Evolutionary conservation across 1,140 invertebrate species (phyloP).

Genomic region (Antheraea pernyi): DNA sequence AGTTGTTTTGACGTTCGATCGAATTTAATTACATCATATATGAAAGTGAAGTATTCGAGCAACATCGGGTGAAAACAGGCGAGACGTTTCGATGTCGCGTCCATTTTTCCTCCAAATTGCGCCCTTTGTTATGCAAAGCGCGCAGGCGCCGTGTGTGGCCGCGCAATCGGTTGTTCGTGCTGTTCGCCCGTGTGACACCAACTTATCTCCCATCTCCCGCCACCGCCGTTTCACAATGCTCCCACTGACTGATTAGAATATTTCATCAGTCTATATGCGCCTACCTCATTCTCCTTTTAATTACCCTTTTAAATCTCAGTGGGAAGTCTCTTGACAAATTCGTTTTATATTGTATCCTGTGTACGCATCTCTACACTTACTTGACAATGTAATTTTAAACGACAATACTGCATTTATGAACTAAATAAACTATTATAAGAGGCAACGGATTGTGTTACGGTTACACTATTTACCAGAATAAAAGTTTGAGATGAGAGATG

Average conservation of each 20-base stretch:
- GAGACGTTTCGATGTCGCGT: slow-evolving; percentile 60
- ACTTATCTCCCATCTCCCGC: slow-evolving; percentile 58
- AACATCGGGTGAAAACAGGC: slow-evolving; percentile 39
- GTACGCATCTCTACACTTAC: no score
- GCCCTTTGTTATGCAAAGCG: slow-evolving; percentile 76
- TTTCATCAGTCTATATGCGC: slow-evolving; percentile 53
- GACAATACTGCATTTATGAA: background rate
- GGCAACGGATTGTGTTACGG: no score
- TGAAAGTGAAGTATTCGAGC: slow-evolving; percentile 21
- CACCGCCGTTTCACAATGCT: slow-evolving; percentile 46
- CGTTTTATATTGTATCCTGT: slow-evolving; percentile 9
- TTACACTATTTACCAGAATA: no score
- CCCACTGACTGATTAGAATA: slow-evolving; percentile 65
- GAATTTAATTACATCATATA: background rate
- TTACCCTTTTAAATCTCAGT: slow-evolving; percentile 40
- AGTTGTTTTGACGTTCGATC: no score
- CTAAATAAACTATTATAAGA: background rate
- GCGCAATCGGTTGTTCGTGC: slow-evolving; percentile 51
- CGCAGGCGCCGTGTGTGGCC: slow-evolving; percentile 68
- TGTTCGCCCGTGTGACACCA: slow-evolving; percentile 51
- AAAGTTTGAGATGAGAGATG: no score
- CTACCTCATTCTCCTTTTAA: slow-evolving; percentile 46
- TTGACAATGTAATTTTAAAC: background rate
- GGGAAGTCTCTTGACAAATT: slow-evolving; percentile 31
- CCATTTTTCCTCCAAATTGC: slow-evolving; percentile 77